Evolutionary conservation across 2,797 vertebrate genomes (phyloP).

Genomic region (Coregonus sp.): DNA sequence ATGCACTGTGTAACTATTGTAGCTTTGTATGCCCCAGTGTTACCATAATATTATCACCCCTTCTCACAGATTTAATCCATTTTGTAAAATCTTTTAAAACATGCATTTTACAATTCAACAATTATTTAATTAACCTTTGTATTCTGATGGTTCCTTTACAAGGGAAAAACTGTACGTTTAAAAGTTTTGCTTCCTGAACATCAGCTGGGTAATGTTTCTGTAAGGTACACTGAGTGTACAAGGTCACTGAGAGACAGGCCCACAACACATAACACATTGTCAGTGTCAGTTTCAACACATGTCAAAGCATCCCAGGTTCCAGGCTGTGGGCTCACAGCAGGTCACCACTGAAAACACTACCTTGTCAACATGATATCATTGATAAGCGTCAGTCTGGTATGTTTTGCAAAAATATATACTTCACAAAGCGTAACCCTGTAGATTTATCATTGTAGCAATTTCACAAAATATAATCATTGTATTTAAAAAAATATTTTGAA

Average conservation of each 20-base stretch:
- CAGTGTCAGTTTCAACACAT: slow-evolving; percentile 42
- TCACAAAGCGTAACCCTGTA: no score
- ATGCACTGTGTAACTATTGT: background rate
- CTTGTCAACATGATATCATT: no score
- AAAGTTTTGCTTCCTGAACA: background rate
- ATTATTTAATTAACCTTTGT: background rate
- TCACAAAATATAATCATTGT: background rate
- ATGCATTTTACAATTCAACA: background rate
- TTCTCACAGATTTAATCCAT: no score
- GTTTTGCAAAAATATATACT: no score
- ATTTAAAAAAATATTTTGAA: background rate
- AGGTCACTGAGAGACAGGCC: slow-evolving; percentile 18
- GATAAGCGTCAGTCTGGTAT: no score
- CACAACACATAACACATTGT: slow-evolving; percentile 49
- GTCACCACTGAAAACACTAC: slow-evolving; percentile 41
- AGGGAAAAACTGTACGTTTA: background rate
- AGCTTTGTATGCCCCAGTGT: no score
- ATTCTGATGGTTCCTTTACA: background rate
- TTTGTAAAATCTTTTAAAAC: no score
- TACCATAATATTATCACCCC: no score
- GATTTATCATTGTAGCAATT: slow-evolving; percentile 36
- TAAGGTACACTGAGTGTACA: slow-evolving; percentile 7
- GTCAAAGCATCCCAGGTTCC: slow-evolving; percentile 46
- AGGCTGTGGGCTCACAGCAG: slow-evolving; percentile 30
- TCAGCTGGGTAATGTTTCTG: background rate